Conservation (phyloP, 2,113 vertebrate species). For the Otus sunia region DNA sequence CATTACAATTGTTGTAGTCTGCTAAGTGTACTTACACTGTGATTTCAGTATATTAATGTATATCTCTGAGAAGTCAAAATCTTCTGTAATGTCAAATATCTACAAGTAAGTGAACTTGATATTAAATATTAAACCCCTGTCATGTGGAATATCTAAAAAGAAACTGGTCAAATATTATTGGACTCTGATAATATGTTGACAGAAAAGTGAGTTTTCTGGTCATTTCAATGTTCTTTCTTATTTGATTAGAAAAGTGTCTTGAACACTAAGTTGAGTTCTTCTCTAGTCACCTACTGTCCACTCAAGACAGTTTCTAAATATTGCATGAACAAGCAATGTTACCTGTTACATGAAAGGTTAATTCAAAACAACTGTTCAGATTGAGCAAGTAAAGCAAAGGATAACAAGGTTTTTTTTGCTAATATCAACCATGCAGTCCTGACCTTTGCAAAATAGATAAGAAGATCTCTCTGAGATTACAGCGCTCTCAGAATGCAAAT, state of each 20-base stretch:
- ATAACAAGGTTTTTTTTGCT: not conserved
- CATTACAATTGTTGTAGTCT: not conserved
- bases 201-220: not conserved
- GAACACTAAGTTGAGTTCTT: not conserved
- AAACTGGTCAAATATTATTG: not conserved
- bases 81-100: not conserved
- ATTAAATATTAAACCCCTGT: not conserved
- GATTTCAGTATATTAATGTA: not conserved
- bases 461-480: not conserved
- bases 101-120: not conserved
- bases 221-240: not conserved
- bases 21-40: not conserved
- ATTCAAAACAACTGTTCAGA: not conserved
- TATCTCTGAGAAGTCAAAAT: not conserved
- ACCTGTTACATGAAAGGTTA: not conserved
- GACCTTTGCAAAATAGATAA: not conserved
- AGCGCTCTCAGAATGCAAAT: not conserved
- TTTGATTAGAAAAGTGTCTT: not conserved
- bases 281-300: not conserved
- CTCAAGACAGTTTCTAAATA: not conserved
- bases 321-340: not conserved
- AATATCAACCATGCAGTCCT: not conserved
- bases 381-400: not conserved
- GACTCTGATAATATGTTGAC: not conserved
- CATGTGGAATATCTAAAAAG: not conserved